phyloP scores from a whole-genome alignment of 2,888 invertebrate genomes.

The Euzophera pinguis region DNA sequence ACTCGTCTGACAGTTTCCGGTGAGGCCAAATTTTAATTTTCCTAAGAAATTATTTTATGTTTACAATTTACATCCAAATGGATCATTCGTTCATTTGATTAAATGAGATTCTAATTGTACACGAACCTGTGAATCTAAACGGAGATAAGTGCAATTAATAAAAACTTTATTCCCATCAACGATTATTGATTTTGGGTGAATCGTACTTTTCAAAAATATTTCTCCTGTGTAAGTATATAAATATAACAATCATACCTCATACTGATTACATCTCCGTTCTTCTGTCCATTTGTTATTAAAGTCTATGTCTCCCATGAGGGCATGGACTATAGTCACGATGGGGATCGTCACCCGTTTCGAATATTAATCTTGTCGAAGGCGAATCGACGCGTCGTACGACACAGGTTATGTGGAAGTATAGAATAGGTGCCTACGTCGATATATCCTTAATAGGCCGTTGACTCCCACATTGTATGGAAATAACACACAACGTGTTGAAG shows the following conservation, averaged over 20 bases:
- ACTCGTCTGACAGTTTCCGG: no score
- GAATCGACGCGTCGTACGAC: slow-evolving; percentile 40
- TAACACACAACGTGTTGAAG: slow-evolving; percentile 15
- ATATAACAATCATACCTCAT: not conserved
- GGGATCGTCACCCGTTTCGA: slow-evolving; percentile 62
- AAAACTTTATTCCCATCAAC: no score
- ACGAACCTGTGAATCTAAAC: no score
- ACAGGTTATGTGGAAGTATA: slow-evolving; percentile 34
- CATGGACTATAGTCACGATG: slow-evolving; percentile 66
- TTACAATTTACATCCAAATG: no score
- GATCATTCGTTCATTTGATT: no score
- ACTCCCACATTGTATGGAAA: slow-evolving; percentile 46
- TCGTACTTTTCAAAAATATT: no score
- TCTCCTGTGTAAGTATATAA: no score
- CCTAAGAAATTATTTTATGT: no score
- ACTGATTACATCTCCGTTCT: not conserved
- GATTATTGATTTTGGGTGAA: no score
- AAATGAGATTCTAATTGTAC: no score
- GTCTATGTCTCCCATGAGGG: slow-evolving; percentile 20
- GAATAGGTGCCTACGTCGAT: slow-evolving; percentile 29
- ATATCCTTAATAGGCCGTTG: slow-evolving; percentile 57
- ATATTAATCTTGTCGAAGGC: slow-evolving; percentile 73
- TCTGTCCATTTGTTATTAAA: not conserved
- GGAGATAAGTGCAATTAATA: no score
- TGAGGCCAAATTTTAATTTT: no score